Conservation (phyloP, 1,140 invertebrate species). For the Brachionus asplanchnoidis region DNA sequence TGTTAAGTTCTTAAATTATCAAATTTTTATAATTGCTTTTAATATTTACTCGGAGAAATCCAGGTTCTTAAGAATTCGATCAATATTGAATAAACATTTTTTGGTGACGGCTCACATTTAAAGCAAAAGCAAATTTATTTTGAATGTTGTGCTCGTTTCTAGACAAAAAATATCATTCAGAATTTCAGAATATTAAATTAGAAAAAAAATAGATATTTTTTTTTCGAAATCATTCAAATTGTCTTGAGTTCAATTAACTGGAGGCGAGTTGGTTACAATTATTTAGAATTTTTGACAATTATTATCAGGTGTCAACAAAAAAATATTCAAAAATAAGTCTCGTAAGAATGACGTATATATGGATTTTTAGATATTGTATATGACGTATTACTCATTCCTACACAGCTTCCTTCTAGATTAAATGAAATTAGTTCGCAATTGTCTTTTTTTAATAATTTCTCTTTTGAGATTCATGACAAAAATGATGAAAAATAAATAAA, state of each 20-base stretch:
- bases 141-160: neutral
- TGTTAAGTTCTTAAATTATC: neutral
- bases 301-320: neutral
- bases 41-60: neutral
- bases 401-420: neutral
- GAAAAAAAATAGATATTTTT: neutral
- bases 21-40: neutral
- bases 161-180: neutral
- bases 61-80: neutral
- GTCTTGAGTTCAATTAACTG: neutral
- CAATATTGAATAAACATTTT: neutral
- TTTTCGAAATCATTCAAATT: neutral
- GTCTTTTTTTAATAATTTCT: neutral
- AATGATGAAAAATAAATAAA: neutral
- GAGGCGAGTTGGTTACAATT: neutral
- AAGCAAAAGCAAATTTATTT: neutral
- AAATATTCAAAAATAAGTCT: neutral
- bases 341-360: neutral
- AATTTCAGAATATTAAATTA: neutral
- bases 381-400: neutral
- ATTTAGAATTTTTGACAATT: neutral
- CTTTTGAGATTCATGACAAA: neutral
- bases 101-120: neutral
- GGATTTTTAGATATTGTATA: neutral
- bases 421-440: neutral